These are phyloP conservation scores for Dermolepida albohirtum DNA, from an alignment of 2,888 invertebrate species.

Conservation along the genomic window DNA sequence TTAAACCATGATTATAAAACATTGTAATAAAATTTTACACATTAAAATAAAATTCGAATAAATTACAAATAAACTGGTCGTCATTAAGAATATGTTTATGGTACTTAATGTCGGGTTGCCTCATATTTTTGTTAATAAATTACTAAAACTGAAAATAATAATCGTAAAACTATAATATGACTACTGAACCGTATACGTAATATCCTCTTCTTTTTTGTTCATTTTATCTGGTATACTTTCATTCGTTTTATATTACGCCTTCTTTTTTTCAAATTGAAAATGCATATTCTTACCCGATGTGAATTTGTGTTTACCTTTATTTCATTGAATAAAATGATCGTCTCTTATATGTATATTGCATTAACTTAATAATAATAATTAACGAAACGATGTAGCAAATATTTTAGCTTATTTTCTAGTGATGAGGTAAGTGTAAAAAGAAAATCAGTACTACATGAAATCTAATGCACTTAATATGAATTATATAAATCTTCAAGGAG, in stretches of 20 bases:
- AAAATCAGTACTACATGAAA: no score
- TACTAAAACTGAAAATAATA: slow-evolving; percentile 54
- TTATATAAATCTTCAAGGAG: no score
- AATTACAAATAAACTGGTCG: slow-evolving; percentile 66
- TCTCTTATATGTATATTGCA: slow-evolving; percentile 48
- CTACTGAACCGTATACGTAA: slow-evolving; percentile 62
- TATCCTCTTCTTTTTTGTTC: slow-evolving; percentile 46
- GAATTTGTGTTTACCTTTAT: slow-evolving; percentile 58
- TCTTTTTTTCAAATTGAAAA: slow-evolving; percentile 45
- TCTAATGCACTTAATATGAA: no score
- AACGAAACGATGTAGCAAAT: no score
- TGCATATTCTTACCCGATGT: slow-evolving; percentile 52
- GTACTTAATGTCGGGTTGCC: slow-evolving; percentile 61
- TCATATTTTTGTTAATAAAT: slow-evolving; percentile 67
- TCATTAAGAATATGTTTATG: slow-evolving; percentile 60
- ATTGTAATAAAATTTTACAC: slow-evolving; percentile 67
- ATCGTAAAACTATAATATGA: slow-evolving; percentile 54
- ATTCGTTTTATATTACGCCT: slow-evolving; percentile 13
- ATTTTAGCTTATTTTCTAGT: no score
- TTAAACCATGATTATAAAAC: slow-evolving; percentile 67
- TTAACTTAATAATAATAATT: background rate
- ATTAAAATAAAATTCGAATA: slow-evolving; percentile 68
- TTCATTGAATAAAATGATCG: slow-evolving; percentile 58
- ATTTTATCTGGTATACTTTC: background rate
- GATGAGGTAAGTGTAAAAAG: no score